Conservation (phyloP, 2,113 vertebrate species). For the Mus pahari region DNA sequence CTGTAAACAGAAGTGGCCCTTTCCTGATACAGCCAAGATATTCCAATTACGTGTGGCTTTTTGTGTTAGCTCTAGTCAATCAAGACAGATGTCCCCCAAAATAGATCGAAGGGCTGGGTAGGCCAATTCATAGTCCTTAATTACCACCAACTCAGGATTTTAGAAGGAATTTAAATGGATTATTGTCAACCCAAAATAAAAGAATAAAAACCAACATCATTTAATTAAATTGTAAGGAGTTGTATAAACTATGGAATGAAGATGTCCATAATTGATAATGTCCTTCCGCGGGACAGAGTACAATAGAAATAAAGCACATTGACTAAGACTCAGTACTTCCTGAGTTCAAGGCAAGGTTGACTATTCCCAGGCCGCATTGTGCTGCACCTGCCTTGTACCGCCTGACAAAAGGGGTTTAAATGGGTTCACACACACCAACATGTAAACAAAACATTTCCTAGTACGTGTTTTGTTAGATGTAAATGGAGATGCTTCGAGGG, state of each 20-base stretch:
- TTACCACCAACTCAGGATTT: neutral
- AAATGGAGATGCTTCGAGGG: neutral
- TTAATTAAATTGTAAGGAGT: neutral
- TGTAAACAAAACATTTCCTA: neutral
- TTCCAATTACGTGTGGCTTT: neutral
- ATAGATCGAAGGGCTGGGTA: neutral
- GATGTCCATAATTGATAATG: neutral
- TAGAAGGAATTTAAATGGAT: neutral
- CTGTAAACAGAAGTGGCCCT: neutral
- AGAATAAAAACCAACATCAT: neutral
- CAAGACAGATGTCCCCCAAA: neutral
- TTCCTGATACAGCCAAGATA: neutral
- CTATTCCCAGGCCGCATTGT: neutral
- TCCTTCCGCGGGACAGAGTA: neutral
- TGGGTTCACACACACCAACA: neutral
- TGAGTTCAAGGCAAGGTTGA: too few species aligned
- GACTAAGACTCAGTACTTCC: neutral
- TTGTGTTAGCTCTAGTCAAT: neutral
- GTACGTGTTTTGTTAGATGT: neutral
- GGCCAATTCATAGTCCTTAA: neutral
- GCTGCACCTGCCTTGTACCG: neutral
- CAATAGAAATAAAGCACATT: neutral
- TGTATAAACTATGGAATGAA: neutral
- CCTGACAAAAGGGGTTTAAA: neutral
- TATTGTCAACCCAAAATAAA: neutral